Evolutionary conservation across 1,140 invertebrate genomes (phyloP).

Genomic region (Pinna nobilis): DNA sequence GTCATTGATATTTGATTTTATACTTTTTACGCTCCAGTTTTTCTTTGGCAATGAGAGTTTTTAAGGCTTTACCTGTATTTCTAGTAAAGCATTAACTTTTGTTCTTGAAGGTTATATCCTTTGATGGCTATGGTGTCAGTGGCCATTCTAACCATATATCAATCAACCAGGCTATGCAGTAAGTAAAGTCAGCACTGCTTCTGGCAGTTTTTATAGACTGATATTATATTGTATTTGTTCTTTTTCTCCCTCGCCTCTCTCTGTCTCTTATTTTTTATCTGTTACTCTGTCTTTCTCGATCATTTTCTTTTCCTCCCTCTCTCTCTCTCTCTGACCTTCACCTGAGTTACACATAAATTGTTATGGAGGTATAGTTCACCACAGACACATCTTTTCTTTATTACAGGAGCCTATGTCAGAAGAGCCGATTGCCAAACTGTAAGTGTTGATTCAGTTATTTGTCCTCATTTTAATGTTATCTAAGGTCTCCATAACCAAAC

Average conservation of each 20-base stretch:
- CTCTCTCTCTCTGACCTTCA: background rate
- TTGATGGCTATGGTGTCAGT: slow-evolving; percentile 93
- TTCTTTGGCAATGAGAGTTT: too few species aligned
- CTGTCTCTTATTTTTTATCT: background rate
- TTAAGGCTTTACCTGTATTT: too few species aligned
- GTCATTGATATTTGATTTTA: too few species aligned
- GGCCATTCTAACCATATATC: slow-evolving; percentile 89
- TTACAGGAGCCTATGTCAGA: slow-evolving; percentile 28
- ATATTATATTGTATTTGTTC: too few species aligned
- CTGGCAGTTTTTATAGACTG: too few species aligned
- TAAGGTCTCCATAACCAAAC: background rate
- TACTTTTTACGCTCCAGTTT: too few species aligned
- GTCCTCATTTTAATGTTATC: background rate
- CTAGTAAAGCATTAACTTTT: too few species aligned
- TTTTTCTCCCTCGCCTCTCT: background rate
- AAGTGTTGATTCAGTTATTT: slow-evolving; percentile 8
- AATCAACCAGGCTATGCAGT: slow-evolving; percentile 42
- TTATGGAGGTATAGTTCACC: background rate
- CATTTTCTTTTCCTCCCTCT: background rate
- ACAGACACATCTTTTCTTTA: background rate
- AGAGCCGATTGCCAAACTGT: slow-evolving; percentile 28
- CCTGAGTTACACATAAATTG: background rate
- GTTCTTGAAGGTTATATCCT: slow-evolving; percentile 83
- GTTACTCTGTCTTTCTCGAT: background rate
- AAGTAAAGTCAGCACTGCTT: slow-evolving; percentile 23